phyloP scores from a whole-genome alignment of 2,797 vertebrate species.

The Percopsis omiscomaycus region DNA sequence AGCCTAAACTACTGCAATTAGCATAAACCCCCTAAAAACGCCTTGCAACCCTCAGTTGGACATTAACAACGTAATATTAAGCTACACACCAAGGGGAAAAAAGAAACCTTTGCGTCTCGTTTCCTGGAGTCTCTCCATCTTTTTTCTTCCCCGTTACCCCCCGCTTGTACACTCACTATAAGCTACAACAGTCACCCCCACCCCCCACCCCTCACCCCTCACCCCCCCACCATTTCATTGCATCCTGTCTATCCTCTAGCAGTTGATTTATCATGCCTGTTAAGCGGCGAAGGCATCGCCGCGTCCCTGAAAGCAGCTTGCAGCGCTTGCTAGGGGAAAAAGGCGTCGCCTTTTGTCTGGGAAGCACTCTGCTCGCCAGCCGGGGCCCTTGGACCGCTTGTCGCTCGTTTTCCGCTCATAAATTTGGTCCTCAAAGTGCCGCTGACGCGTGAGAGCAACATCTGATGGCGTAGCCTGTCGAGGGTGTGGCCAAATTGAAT shows the following conservation, averaged over 20 bases:
- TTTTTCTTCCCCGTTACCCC: too few relatives aligned
- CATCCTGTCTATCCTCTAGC: slow-evolving; percentile 30
- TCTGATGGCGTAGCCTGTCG: slow-evolving; percentile 60
- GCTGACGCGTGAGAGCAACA: slow-evolving; percentile 59
- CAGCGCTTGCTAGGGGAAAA: slow-evolving; percentile 51
- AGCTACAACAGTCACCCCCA: too few relatives aligned
- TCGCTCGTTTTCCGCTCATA: slow-evolving; percentile 54
- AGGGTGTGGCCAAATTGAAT: slow-evolving; percentile 62
- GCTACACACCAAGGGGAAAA: too few relatives aligned
- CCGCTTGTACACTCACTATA: too few relatives aligned
- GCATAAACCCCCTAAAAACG: too few relatives aligned
- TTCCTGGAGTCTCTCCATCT: too few relatives aligned
- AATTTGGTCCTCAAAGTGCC: slow-evolving; percentile 71
- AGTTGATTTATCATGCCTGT: slow-evolving; percentile 59
- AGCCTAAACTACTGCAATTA: too few relatives aligned
- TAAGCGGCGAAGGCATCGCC: slow-evolving; percentile 46
- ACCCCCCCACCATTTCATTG: not conserved
- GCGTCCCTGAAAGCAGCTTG: slow-evolving; percentile 35
- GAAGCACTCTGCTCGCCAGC: slow-evolving; percentile 61
- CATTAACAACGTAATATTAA: too few relatives aligned
- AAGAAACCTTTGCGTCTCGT: too few relatives aligned
- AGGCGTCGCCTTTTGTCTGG: slow-evolving; percentile 44
- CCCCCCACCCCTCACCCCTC: not conserved
- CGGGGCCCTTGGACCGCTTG: slow-evolving; percentile 58
- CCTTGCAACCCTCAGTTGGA: too few relatives aligned